Conservation (phyloP, 53 echinoderm and acorn worm species). For the Astropecten irregularis region DNA sequence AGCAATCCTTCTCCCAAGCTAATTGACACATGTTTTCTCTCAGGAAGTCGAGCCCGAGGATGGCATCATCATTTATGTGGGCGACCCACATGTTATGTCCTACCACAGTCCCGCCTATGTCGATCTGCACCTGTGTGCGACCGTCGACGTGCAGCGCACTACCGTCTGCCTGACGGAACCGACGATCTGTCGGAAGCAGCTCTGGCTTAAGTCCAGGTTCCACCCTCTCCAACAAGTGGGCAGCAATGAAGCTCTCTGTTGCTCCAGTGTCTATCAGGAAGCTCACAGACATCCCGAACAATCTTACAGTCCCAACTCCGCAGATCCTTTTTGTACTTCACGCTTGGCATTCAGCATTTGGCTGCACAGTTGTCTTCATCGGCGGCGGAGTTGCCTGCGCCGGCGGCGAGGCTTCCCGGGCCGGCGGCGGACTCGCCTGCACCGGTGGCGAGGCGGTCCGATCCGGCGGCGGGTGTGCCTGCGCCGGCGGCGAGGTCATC, state of each 20-base stretch:
- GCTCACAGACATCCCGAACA: too few species aligned
- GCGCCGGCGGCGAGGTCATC: not conserved
- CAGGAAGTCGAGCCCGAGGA: constrained; percentile 29
- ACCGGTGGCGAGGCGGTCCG: not conserved
- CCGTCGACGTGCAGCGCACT: not conserved
- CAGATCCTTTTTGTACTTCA: not conserved
- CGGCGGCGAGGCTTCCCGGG: not conserved
- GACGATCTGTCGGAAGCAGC: not conserved
- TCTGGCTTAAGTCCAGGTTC: not conserved
- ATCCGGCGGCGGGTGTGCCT: not conserved
- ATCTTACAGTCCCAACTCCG: not conserved
- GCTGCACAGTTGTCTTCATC: not conserved
- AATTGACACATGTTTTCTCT: not conserved
- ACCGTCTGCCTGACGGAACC: not conserved
- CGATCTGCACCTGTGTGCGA: not conserved
- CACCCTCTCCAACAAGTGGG: not conserved
- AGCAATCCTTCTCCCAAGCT: not conserved
- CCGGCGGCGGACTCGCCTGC: not conserved
- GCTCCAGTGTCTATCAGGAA: constrained; percentile 19
- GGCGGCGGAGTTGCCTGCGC: not conserved
- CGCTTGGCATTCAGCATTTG: not conserved
- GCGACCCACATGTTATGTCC: constrained; percentile 21
- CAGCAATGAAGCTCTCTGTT: not conserved
- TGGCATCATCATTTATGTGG: not conserved
- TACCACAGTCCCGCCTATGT: not conserved